phyloP scores from a whole-genome alignment of 2,113 vertebrate genomes.

The Ellobius talpinus region DNA sequence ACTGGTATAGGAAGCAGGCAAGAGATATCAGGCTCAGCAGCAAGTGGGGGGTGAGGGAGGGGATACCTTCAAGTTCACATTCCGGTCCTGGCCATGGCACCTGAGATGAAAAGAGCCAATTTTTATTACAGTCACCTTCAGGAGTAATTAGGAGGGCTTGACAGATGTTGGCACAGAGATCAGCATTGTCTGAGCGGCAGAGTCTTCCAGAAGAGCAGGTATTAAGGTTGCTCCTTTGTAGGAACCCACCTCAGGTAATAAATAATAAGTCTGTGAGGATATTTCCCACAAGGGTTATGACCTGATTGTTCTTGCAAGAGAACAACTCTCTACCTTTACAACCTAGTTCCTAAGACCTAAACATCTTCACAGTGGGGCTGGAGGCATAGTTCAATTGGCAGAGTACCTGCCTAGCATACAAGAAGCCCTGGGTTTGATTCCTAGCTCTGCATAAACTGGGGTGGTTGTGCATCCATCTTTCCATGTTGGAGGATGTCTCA shows the following conservation, averaged over 20 bases:
- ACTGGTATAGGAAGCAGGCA: neutral
- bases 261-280: neutral
- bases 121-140: neutral
- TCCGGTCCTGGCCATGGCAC: neutral
- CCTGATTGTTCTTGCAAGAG: neutral
- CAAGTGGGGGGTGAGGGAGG: neutral
- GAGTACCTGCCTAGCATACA: neutral
- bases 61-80: neutral
- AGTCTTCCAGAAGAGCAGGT: neutral
- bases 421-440: neutral
- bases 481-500: neutral
- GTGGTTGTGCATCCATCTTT: neutral
- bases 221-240: neutral
- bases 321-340: neutral
- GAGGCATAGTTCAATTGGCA: neutral
- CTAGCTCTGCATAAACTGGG: neutral
- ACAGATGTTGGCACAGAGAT: constrained; percentile 18
- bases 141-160: constrained; percentile 47
- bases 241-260: neutral
- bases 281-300: neutral
- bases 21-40: neutral
- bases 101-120: neutral
- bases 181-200: neutral
- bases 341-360: neutral
- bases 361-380: neutral